Evolutionary conservation across 2,888 invertebrate genomes (phyloP).

Genomic region (Ptychoptera contaminata): DNA sequence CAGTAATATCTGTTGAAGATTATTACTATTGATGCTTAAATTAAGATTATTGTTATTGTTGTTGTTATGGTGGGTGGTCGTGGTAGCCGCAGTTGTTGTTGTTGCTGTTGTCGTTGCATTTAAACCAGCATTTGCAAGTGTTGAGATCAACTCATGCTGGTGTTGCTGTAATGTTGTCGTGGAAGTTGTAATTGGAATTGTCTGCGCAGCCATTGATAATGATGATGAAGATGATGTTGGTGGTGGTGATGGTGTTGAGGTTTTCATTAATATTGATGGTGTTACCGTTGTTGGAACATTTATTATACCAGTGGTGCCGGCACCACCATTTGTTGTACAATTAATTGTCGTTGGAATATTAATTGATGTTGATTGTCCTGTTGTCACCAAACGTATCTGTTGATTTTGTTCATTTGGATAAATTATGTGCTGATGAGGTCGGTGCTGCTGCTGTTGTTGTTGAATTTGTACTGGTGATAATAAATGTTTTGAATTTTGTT

Average conservation of each 20-base stretch:
- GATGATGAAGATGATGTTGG: conserved; percentile 7
- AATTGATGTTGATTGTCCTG: conserved; percentile 20
- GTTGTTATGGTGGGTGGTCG: conserved; percentile 21
- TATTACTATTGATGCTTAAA: neutral
- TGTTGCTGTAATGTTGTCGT: neutral
- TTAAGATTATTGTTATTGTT: conserved; percentile 3
- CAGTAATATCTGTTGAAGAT: no score
- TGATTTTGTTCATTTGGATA: neutral
- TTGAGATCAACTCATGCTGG: no score
- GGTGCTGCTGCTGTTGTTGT: conserved; percentile 6
- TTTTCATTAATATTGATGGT: no score
- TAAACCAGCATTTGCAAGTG: no score
- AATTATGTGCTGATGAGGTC: conserved; percentile 3
- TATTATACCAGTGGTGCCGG: no score
- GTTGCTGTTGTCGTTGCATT: conserved; percentile 23
- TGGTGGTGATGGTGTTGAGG: neutral
- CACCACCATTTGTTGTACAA: no score
- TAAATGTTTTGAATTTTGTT: neutral
- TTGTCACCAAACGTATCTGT: conserved; percentile 13
- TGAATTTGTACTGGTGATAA: neutral
- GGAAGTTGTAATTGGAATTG: neutral
- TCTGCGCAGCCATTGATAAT: conserved; percentile 15
- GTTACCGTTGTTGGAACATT: no score
- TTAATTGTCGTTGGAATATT: no score
- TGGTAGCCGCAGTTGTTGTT: conserved; percentile 29